Evolutionary conservation across 2,113 vertebrate genomes (phyloP).

Genomic region (human): DNA sequence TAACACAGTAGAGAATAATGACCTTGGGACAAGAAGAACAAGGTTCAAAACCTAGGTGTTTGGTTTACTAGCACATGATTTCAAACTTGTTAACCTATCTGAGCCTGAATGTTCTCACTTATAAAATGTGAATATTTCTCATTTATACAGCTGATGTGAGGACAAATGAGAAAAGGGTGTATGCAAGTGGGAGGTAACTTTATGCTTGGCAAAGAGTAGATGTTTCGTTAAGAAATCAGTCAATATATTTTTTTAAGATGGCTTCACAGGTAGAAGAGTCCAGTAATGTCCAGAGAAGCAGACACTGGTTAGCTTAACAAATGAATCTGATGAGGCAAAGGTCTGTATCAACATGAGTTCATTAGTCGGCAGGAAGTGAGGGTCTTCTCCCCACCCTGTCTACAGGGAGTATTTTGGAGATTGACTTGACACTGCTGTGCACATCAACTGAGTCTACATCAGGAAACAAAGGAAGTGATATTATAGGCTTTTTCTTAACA

Average conservation of each 20-base stretch:
- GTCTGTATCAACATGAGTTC: neutral
- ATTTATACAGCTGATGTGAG: accelerated
- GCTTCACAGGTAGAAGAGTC: neutral
- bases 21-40: neutral
- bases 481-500: neutral
- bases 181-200: neutral
- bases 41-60: neutral
- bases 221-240: neutral
- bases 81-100: neutral
- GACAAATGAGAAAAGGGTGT: neutral
- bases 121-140: neutral
- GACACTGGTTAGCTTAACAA: neutral
- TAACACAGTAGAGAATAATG: neutral
- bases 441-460: neutral
- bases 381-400: neutral
- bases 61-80: neutral
- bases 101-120: neutral
- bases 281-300: neutral
- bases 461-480: neutral
- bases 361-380: no score
- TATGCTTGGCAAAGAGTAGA: neutral
- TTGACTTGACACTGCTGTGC: neutral
- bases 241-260: neutral
- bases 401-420: neutral
- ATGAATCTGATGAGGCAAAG: neutral